Conservation (phyloP, 2,888 invertebrate genomes). For the Ormia ochracea region DNA sequence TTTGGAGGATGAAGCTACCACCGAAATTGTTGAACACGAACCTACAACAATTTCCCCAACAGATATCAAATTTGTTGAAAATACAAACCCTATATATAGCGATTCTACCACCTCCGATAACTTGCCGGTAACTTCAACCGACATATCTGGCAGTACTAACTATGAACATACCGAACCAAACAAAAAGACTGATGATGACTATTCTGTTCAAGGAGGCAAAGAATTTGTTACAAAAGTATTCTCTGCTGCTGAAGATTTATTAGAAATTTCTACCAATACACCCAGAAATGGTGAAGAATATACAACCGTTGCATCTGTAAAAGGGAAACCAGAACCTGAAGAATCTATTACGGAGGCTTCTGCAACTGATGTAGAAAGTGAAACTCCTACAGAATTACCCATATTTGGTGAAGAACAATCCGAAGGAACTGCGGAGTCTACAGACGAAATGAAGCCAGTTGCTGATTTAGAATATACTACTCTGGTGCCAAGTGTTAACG, state of each 20-base stretch:
- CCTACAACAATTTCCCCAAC: slow-evolving; percentile 19
- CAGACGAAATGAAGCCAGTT: background rate
- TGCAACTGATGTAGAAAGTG: background rate
- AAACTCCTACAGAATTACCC: background rate
- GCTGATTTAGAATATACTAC: slow-evolving; percentile 11
- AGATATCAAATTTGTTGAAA: slow-evolving; percentile 24
- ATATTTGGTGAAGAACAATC: background rate
- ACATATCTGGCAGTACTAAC: background rate
- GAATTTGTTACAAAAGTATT: slow-evolving; percentile 43
- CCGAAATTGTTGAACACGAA: background rate
- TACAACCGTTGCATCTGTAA: slow-evolving; percentile 27
- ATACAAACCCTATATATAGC: slow-evolving; percentile 20
- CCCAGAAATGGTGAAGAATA: slow-evolving; percentile 10
- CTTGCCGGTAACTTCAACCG: slow-evolving; percentile 45
- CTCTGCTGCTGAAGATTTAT: background rate
- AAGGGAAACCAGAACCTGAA: slow-evolving; percentile 25
- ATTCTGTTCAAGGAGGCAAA: slow-evolving; percentile 45
- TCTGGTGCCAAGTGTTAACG: background rate
- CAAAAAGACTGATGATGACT: slow-evolving; percentile 33
- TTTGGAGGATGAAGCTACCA: slow-evolving; percentile 24
- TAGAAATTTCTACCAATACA: slow-evolving; percentile 26
- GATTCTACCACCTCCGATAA: slow-evolving; percentile 33
- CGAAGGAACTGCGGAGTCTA: slow-evolving; percentile 1
- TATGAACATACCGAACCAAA: slow-evolving; percentile 9
- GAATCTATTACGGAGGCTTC: slow-evolving; percentile 6